phyloP scores from a whole-genome alignment of 2,797 vertebrate species.

The Threskiornis aethiopicus region DNA sequence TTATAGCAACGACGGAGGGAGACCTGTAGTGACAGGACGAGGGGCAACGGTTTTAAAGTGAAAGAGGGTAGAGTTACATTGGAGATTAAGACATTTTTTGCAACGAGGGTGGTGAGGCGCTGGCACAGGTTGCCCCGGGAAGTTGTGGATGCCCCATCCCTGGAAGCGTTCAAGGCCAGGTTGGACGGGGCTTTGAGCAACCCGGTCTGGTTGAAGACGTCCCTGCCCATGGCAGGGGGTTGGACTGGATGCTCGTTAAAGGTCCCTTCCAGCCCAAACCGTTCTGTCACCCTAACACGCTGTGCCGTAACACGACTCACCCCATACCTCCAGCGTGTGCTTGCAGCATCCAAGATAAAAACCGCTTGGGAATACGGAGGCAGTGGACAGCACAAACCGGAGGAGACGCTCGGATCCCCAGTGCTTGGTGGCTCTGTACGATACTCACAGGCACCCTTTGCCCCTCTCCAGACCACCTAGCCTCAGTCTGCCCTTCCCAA shows the following conservation, averaged over 20 bases:
- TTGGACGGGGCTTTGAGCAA: neutral
- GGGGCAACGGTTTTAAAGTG: neutral
- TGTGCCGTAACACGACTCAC: accelerated
- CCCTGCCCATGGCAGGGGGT: neutral
- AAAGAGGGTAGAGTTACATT: neutral
- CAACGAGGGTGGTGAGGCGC: neutral
- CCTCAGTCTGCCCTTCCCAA: neutral
- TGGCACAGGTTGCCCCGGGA: neutral
- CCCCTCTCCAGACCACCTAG: neutral
- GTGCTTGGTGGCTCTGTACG: accelerated
- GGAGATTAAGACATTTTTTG: neutral
- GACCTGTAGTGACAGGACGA: neutral
- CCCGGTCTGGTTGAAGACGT: neutral
- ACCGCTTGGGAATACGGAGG: neutral
- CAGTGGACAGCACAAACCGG: neutral
- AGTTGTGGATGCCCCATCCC: neutral
- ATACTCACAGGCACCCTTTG: neutral
- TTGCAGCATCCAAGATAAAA: neutral
- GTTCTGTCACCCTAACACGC: neutral
- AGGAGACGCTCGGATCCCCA: neutral
- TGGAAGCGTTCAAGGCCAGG: neutral
- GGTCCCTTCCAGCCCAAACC: neutral
- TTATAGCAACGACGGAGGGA: neutral
- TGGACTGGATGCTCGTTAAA: neutral
- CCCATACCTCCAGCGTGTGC: accelerated